phyloP scores from a whole-genome alignment of 2,113 vertebrate genomes.

The Mobula hypostoma region DNA sequence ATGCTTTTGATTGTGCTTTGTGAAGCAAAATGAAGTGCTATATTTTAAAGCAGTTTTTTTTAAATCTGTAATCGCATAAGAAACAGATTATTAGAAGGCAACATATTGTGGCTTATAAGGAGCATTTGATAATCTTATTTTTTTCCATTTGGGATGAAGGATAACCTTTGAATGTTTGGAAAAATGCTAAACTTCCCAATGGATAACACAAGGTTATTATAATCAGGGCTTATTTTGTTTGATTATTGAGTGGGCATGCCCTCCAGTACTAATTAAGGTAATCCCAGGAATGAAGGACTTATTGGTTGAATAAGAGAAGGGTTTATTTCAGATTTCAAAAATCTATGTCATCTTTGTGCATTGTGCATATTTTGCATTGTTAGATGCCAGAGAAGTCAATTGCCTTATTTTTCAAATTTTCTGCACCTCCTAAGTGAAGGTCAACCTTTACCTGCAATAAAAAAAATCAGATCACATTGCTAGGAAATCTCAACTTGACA shows the following conservation, averaged over 20 bases:
- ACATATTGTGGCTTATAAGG: not conserved
- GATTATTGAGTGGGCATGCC: not conserved
- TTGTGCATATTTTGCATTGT: not conserved
- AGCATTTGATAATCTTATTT: not conserved
- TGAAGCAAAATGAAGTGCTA: not conserved
- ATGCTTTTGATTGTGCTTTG: not conserved
- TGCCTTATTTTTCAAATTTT: too few species aligned
- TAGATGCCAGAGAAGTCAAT: too few species aligned
- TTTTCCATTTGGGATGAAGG: not conserved
- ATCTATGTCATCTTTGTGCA: not conserved
- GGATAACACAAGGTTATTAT: not conserved
- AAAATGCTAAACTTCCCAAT: not conserved
- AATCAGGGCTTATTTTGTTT: not conserved
- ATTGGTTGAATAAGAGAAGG: not conserved
- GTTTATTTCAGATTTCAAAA: not conserved
- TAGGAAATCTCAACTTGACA: too few species aligned
- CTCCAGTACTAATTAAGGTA: not conserved
- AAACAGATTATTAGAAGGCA: not conserved
- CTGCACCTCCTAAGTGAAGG: too few species aligned
- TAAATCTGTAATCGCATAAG: not conserved
- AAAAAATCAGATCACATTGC: too few species aligned
- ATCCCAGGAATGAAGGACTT: not conserved
- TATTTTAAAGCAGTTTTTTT: not conserved
- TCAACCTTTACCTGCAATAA: too few species aligned
- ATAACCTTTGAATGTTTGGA: not conserved